phyloP scores from a whole-genome alignment of 2,797 vertebrate genomes.

The Pseudochaenichthys georgianus region DNA sequence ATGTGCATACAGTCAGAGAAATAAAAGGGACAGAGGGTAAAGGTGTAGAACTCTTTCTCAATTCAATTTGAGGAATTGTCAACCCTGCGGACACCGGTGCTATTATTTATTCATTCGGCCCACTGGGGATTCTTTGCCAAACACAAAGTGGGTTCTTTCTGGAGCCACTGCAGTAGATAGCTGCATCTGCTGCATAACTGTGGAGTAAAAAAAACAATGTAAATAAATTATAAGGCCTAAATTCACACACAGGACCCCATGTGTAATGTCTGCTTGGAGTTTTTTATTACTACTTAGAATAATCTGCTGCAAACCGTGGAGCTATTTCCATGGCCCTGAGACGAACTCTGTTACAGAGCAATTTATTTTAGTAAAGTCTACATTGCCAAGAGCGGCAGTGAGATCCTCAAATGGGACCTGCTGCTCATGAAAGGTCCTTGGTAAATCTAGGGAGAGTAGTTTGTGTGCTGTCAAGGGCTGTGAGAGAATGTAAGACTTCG shows the following conservation, averaged over 20 bases:
- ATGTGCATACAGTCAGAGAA: not conserved
- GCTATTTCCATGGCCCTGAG: not conserved
- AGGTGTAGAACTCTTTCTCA: not conserved
- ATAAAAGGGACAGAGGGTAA: not conserved
- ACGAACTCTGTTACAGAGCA: not conserved
- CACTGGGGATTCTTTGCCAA: not conserved
- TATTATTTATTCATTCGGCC: slow-evolving; percentile 21
- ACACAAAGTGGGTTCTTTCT: not conserved
- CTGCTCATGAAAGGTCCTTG: slow-evolving; percentile 18
- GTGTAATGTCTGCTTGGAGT: not conserved
- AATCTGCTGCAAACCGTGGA: not conserved
- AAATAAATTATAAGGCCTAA: slow-evolving; percentile 35
- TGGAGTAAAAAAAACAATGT: slow-evolving; percentile 19
- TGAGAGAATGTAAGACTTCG: slow-evolving; percentile 2
- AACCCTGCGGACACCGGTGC: not conserved
- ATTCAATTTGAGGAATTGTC: slow-evolving; percentile 16
- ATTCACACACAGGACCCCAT: not conserved
- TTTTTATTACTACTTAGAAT: slow-evolving; percentile 4
- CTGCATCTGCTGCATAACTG: not conserved
- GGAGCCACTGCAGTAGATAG: not conserved
- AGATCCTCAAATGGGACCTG: slow-evolving; percentile 1
- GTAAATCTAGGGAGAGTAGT: not conserved
- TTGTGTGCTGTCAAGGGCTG: slow-evolving; percentile 1
- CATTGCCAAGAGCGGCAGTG: slow-evolving; percentile 2
- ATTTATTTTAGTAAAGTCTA: not conserved